Conservation (phyloP, 2,797 vertebrate species). For the Girardinus metallicus region DNA sequence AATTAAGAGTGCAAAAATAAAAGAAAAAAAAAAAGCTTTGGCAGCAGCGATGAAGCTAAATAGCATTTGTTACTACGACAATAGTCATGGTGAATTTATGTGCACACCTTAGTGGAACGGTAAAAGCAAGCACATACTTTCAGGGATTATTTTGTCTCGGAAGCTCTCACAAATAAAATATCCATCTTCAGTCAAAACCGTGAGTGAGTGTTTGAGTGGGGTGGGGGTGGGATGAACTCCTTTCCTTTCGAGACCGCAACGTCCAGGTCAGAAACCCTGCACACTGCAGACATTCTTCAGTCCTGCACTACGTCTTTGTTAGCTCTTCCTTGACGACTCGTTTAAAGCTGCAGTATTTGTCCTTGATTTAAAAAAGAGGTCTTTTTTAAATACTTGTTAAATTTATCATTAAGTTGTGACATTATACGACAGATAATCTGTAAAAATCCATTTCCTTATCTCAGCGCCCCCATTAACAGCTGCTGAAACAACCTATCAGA, state of each 20-base stretch:
- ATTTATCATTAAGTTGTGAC: too few relatives aligned
- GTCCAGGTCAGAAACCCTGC: neutral
- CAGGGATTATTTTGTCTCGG: slow-evolving; percentile 8
- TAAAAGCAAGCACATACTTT: slow-evolving; percentile 8
- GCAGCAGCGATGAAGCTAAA: slow-evolving; percentile 26
- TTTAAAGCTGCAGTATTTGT: neutral
- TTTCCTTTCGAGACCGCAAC: neutral
- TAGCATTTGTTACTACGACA: slow-evolving; percentile 5
- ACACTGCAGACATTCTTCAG: neutral
- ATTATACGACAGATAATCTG: too few relatives aligned
- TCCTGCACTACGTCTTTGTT: too few relatives aligned
- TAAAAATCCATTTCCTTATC: too few relatives aligned
- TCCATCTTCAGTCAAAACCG: slow-evolving; percentile 31
- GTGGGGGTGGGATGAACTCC: neutral
- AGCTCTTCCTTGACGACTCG: neutral
- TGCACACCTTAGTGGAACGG: neutral
- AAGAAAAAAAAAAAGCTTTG: slow-evolving; percentile 29
- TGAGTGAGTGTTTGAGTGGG: neutral
- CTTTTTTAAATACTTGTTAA: too few relatives aligned
- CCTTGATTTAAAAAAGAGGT: too few relatives aligned
- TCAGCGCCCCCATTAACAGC: too few relatives aligned
- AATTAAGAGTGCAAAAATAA: slow-evolving; percentile 54
- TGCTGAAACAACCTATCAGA: too few relatives aligned
- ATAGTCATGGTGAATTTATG: slow-evolving; percentile 1
- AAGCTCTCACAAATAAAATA: slow-evolving; percentile 45